Conservation (phyloP, 2,888 invertebrate species). For the Parapristionchus giblindavisi region DNA sequence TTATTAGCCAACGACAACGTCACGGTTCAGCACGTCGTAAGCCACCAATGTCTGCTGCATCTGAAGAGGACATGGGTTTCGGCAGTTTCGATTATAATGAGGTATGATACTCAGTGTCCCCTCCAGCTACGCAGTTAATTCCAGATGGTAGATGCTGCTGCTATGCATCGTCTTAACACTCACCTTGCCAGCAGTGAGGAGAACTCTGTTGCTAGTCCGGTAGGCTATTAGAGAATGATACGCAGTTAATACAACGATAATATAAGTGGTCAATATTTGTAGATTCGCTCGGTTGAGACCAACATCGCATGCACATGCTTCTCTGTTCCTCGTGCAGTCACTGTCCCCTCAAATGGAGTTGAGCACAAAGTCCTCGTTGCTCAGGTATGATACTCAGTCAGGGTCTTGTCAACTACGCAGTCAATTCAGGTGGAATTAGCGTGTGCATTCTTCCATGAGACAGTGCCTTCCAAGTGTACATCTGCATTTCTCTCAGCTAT, state of each 20-base stretch:
- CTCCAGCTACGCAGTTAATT: neutral
- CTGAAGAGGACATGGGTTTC: slow-evolving; percentile 68
- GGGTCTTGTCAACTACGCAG: neutral
- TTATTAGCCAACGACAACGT: slow-evolving; percentile 51
- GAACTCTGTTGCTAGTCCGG: slow-evolving; percentile 47
- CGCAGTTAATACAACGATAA: neutral
- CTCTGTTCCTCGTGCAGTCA: slow-evolving; percentile 70
- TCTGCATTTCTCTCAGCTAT: slow-evolving; percentile 71
- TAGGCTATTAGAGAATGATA: neutral
- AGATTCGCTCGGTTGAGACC: slow-evolving; percentile 68
- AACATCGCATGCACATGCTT: slow-evolving; percentile 70
- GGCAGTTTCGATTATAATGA: slow-evolving; percentile 68
- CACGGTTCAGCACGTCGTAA: slow-evolving; percentile 51
- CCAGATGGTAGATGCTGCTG: slow-evolving; percentile 51
- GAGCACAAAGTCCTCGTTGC: slow-evolving; percentile 68
- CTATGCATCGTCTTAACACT: slow-evolving; percentile 40
- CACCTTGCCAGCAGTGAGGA: slow-evolving; percentile 47
- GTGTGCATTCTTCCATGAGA: slow-evolving; percentile 70
- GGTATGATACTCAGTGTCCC: neutral
- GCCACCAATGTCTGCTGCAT: slow-evolving; percentile 52
- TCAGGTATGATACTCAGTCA: slow-evolving; percentile 41
- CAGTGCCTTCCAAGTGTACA: slow-evolving; percentile 70
- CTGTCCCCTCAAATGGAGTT: slow-evolving; percentile 70
- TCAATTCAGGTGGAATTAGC: slow-evolving; percentile 69
- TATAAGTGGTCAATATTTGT: neutral